These are phyloP conservation scores for Neomonachus schauinslandi DNA, from an alignment of 2,113 vertebrate genomes.

Conservation along the genomic window DNA sequence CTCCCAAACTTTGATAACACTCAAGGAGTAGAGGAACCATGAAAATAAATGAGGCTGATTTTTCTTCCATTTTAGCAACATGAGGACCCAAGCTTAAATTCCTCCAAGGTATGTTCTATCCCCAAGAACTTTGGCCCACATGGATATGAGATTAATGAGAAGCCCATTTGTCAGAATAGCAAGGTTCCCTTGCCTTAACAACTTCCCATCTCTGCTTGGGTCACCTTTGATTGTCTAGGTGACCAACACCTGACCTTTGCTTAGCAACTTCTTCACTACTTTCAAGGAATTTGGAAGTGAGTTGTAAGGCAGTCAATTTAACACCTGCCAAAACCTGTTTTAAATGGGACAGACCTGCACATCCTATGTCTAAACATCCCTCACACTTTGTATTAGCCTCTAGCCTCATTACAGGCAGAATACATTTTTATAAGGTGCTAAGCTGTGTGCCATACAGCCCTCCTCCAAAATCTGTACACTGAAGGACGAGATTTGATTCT, in stretches of 20 bases:
- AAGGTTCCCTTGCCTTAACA: background rate
- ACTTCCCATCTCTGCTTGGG: background rate
- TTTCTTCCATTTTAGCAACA: slow-evolving; percentile 36
- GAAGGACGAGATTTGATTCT: background rate
- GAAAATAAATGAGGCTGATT: background rate
- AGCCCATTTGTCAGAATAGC: background rate
- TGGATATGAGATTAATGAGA: background rate
- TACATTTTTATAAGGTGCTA: background rate
- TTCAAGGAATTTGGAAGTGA: slow-evolving; percentile 11
- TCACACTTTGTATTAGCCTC: background rate
- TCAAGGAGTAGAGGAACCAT: background rate
- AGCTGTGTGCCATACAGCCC: background rate
- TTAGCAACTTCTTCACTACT: background rate
- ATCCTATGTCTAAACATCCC: background rate
- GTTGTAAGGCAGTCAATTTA: background rate
- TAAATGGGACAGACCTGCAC: background rate
- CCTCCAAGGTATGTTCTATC: background rate
- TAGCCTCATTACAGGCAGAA: slow-evolving; percentile 29
- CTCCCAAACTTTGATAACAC: slow-evolving; percentile 10
- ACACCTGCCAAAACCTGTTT: background rate
- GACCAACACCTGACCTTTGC: background rate
- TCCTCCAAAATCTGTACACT: background rate
- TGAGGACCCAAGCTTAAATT: slow-evolving; percentile 48
- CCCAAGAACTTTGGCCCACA: background rate
- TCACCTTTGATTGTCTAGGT: background rate